A percentile compares a stretch with the other conserved stretches of the same genome.
Evolutionary conservation across 2,113 vertebrate species (phyloP).

Genomic region (Urocolius indicus): DNA sequence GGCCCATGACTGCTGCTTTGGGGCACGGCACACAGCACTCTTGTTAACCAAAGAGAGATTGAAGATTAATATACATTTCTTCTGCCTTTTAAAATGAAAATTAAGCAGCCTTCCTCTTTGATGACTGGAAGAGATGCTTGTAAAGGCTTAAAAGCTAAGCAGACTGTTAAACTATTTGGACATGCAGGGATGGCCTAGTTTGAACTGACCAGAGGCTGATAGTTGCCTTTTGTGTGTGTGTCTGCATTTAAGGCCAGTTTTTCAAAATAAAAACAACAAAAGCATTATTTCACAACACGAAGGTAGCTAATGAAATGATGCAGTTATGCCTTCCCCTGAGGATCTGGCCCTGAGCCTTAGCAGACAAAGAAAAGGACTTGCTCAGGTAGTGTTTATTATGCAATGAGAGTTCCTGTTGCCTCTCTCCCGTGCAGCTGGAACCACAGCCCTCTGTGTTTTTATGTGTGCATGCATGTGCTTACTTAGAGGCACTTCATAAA

Average conservation of each 20-base stretch:
- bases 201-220: background rate
- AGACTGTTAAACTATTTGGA: background rate
- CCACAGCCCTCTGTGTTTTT: background rate
- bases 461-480: background rate
- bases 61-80: background rate
- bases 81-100: background rate
- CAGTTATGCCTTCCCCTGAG: background rate
- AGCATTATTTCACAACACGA: background rate
- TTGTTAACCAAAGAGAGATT: background rate
- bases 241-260: background rate
- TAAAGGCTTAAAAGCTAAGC: background rate
- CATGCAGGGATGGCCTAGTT: background rate
- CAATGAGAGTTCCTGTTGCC: background rate
- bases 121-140: background rate
- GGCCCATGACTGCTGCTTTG: background rate
- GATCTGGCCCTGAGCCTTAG: background rate
- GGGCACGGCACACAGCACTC: background rate
- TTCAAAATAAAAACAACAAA: background rate
- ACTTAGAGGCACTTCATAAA: slow-evolving; percentile 54
- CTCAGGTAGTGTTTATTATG: slow-evolving; percentile 34
- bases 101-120: background rate
- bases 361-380: background rate
- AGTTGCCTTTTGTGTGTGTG: background rate
- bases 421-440: background rate
- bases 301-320: background rate